Evolutionary conservation across 2,888 invertebrate genomes (phyloP).

Genomic region (Adineta ricciae): DNA sequence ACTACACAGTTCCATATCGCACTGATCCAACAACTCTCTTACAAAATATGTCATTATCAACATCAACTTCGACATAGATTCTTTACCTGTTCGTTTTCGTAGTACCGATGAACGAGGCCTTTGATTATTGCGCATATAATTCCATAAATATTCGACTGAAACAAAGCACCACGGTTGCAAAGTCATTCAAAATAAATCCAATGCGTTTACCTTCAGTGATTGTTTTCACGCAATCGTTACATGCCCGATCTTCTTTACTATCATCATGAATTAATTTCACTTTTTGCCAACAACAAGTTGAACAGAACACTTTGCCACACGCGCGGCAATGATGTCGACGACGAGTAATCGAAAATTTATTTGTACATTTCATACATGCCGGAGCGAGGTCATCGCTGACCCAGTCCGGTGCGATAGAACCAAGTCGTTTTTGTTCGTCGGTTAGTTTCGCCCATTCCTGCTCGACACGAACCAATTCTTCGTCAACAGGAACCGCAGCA

Average conservation of each 20-base stretch:
- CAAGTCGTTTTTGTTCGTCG: conserved; percentile 25
- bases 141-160: conserved; percentile 15
- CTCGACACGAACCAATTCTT: conserved; percentile 23
- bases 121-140: conserved; percentile 13
- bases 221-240: conserved; percentile 25
- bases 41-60: not conserved
- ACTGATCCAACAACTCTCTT: conserved; percentile 11
- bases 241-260: conserved; percentile 24
- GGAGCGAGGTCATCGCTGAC: conserved; percentile 21
- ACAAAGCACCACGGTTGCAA: not conserved
- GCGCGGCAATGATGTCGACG: conserved; percentile 33
- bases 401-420: conserved; percentile 27
- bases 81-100: not conserved
- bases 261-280: conserved; percentile 3
- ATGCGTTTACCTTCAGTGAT: conserved; percentile 19
- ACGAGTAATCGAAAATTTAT: conserved; percentile 26
- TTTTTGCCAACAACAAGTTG: conserved; percentile 26
- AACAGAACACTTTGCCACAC: conserved; percentile 31
- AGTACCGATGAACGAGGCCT: conserved; percentile 1
- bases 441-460: conserved; percentile 27
- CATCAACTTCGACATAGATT: too few species aligned
- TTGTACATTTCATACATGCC: conserved; percentile 21
- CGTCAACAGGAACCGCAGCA: not conserved
- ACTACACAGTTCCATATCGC: not conserved
- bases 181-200: not conserved